Percentiles rank a stretch among this genome's conserved stretches.
Conservation (phyloP, 2,113 vertebrate genomes). For the Ardeotis arabs region DNA sequence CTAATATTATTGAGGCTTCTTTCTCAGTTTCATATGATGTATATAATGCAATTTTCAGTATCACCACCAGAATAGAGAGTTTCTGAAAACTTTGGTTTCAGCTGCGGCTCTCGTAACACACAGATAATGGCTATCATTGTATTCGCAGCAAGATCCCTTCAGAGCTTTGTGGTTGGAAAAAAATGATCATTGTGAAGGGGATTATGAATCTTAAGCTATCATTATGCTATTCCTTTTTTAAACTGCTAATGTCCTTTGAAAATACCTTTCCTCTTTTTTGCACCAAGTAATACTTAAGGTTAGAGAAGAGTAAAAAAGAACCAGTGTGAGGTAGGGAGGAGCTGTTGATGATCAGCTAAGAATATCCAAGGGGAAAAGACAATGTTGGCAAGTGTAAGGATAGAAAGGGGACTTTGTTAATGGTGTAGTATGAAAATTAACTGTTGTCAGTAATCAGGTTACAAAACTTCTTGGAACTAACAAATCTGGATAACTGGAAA, state of each 20-base stretch:
- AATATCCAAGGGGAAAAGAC: background rate
- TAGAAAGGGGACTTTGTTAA: background rate
- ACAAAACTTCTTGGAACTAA: background rate
- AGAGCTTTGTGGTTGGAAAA: background rate
- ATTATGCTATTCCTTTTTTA: background rate
- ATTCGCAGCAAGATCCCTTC: background rate
- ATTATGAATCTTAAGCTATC: background rate
- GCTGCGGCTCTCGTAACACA: background rate
- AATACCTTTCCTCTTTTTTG: background rate
- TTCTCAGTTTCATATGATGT: conserved; percentile 57
- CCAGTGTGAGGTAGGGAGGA: background rate
- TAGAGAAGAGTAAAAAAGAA: background rate
- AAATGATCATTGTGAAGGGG: background rate
- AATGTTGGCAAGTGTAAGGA: background rate
- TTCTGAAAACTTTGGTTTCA: background rate
- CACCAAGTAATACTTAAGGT: background rate
- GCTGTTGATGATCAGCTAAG: background rate
- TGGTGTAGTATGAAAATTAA: background rate
- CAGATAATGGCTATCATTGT: background rate
- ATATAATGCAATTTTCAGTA: conserved; percentile 41
- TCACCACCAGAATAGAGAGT: conserved; percentile 17
- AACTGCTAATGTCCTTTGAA: background rate
- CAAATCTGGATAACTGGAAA: background rate
- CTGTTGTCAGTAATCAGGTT: background rate
- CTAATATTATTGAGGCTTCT: conserved; percentile 9